A percentile compares a stretch with the other conserved stretches of the same genome.
Evolutionary conservation across 2,113 vertebrate species (phyloP).

Genomic region (Entomyzon cyanotis): DNA sequence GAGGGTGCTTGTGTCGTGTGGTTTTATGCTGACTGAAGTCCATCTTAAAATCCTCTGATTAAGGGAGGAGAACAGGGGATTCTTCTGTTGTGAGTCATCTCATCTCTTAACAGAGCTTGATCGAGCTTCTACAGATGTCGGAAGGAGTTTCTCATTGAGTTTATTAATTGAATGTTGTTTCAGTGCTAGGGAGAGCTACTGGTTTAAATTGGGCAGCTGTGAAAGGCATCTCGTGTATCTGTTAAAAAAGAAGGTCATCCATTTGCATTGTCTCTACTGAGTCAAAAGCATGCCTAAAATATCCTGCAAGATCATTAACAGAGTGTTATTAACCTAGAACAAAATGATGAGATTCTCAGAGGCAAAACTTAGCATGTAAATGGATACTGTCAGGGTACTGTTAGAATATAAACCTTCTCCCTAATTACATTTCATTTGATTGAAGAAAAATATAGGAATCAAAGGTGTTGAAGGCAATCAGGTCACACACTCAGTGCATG

Average conservation of each 20-base stretch:
- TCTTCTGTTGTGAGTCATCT: constrained; percentile 44
- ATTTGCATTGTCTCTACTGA: neutral
- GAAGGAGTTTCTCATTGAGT: neutral
- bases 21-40: neutral
- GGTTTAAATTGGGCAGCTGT: neutral
- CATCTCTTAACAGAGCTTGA: neutral
- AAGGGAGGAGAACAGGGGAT: constrained; percentile 30
- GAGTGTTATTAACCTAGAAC: neutral
- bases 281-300: neutral
- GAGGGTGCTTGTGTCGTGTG: neutral
- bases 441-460: neutral
- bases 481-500: fast-evolving
- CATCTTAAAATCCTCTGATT: neutral
- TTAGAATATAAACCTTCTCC: neutral
- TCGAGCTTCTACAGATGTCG: neutral
- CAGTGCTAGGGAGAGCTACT: neutral
- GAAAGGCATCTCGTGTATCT: neutral
- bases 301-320: neutral
- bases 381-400: neutral
- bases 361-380: neutral
- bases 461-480: neutral
- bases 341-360: neutral
- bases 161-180: neutral
- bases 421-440: neutral
- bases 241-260: neutral